A percentile compares a stretch with the other conserved stretches of the same genome.
phyloP scores from a whole-genome alignment of 1,140 invertebrate species.

The Ceratina calcarata region DNA sequence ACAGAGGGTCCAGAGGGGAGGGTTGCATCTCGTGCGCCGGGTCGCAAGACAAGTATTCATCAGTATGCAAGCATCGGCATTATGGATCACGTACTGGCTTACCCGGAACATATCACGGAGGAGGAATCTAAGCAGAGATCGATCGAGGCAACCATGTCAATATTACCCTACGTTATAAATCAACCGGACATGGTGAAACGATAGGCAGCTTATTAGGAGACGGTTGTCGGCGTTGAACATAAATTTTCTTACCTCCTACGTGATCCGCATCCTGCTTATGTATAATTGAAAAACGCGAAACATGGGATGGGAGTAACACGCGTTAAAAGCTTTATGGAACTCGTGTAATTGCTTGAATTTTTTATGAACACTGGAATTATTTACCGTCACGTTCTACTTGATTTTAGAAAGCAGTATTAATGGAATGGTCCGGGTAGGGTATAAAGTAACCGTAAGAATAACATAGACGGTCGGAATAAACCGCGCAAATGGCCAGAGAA shows the following conservation, averaged over 20 bases:
- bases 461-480: not conserved
- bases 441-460: not conserved
- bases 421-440: not conserved
- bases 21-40: not conserved
- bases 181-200: not conserved
- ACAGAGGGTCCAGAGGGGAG: not conserved
- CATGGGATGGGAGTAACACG: too few species aligned
- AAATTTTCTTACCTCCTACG: not conserved
- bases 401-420: not conserved
- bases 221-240: not conserved
- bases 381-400: not conserved
- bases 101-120: constrained; percentile 28
- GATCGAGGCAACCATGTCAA: constrained; percentile 32
- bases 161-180: constrained; percentile 38
- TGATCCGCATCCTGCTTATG: not conserved
- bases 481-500: not conserved
- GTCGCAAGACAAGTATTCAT: constrained; percentile 22
- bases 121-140: constrained; percentile 37
- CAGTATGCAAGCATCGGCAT: constrained; percentile 28
- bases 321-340: too few species aligned
- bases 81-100: constrained; percentile 47
- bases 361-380: not conserved
- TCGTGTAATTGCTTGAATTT: too few species aligned
- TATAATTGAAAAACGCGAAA: not conserved
- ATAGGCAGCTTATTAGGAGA: constrained; percentile 6